These are phyloP conservation scores for Drosophila nigrodunni DNA, from an alignment of 1,140 invertebrate species.

Conservation along the genomic window DNA sequence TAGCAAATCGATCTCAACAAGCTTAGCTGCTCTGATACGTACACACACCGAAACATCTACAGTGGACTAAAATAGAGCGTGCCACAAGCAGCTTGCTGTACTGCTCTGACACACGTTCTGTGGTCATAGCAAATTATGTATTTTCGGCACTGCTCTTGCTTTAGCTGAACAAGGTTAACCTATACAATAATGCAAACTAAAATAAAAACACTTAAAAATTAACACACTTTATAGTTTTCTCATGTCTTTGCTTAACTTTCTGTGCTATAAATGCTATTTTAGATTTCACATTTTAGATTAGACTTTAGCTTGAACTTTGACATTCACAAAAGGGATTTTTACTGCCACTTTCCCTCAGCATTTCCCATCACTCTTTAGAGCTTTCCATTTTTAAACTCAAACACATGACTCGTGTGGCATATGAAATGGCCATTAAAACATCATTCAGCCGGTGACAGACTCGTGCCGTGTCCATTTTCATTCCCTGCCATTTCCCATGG, in stretches of 20 bases:
- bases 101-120: too few relatives aligned
- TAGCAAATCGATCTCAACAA: too few relatives aligned
- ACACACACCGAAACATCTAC: too few relatives aligned
- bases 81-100: too few relatives aligned
- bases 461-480: constrained; percentile 10
- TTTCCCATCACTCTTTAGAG: neutral
- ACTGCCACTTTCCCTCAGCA: neutral
- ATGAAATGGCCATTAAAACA: constrained; percentile 63
- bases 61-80: too few relatives aligned
- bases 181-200: too few relatives aligned
- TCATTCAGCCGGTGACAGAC: constrained; percentile 64
- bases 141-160: too few relatives aligned
- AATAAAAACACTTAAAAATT: too few relatives aligned
- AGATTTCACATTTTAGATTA: neutral
- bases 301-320: constrained; percentile 9
- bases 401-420: constrained; percentile 17
- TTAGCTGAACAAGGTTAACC: too few relatives aligned
- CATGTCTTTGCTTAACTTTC: neutral
- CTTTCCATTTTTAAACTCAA: constrained; percentile 16
- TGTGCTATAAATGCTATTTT: constrained; percentile 1
- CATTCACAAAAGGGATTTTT: neutral
- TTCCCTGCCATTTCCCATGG: neutral
- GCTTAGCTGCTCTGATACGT: too few relatives aligned
- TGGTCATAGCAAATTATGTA: too few relatives aligned
- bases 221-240: too few relatives aligned